phyloP scores from a whole-genome alignment of 2,797 vertebrate species.

The Lutjanus argentimaculatus region DNA sequence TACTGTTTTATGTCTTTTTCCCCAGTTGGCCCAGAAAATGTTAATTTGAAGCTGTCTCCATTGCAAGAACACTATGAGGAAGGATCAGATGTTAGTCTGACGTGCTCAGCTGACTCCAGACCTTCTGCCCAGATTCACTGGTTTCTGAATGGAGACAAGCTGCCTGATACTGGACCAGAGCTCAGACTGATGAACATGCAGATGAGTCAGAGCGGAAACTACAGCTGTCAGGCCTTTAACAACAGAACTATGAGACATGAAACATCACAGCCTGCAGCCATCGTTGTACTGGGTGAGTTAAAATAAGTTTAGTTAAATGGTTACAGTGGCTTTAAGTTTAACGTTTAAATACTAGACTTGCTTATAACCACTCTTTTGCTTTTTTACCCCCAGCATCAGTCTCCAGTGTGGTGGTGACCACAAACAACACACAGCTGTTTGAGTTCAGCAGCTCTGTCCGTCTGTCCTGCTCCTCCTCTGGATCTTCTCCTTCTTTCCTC shows the following conservation, averaged over 20 bases:
- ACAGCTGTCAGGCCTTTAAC: constrained; percentile 76
- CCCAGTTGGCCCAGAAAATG: constrained; percentile 69
- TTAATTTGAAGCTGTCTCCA: constrained; percentile 7
- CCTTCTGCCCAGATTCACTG: constrained; percentile 61
- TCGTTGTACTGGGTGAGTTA: constrained; percentile 61
- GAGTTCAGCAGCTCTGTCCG: constrained; percentile 74
- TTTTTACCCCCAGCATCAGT: constrained; percentile 60
- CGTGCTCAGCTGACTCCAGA: constrained; percentile 69
- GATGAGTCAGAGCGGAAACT: constrained; percentile 64
- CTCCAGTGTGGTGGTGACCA: constrained; percentile 48
- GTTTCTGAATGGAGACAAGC: constrained; percentile 49
- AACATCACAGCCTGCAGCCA: constrained; percentile 28
- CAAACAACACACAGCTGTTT: constrained; percentile 56
- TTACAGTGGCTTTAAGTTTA: neutral
- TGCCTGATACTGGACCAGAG: constrained; percentile 45
- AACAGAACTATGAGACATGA: constrained; percentile 55
- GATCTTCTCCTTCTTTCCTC: constrained; percentile 61
- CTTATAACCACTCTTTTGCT: neutral
- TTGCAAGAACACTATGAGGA: constrained; percentile 3
- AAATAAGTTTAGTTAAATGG: neutral
- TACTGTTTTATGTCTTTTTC: neutral
- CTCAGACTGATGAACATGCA: constrained; percentile 59
- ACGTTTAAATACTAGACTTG: neutral
- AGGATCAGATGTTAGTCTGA: constrained; percentile 61
- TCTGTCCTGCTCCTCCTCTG: constrained; percentile 74